Evolutionary conservation across 2,888 invertebrate genomes (phyloP).

Genomic region (Acanthosepion pharaonis): DNA sequence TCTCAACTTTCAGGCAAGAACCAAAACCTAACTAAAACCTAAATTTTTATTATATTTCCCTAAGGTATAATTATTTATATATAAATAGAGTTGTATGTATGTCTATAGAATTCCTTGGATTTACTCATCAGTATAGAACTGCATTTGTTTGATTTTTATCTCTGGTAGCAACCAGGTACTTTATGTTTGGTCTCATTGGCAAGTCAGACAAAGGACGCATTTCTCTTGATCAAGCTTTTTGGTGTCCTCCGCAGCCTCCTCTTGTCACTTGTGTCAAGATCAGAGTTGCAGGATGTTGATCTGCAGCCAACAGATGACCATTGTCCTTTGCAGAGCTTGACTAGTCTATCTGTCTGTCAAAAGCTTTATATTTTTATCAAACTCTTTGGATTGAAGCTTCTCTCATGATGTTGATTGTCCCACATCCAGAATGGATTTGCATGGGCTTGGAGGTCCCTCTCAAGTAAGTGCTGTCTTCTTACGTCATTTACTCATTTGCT

Average conservation of each 20-base stretch:
- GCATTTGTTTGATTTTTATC: neutral
- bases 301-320: neutral
- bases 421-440: conserved; percentile 33
- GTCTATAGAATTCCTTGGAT: neutral
- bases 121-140: neutral
- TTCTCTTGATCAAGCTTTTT: neutral
- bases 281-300: neutral
- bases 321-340: neutral
- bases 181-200: neutral
- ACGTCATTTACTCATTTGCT: neutral
- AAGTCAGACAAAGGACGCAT: neutral
- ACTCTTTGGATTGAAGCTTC: conserved; percentile 39
- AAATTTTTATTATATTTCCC: neutral
- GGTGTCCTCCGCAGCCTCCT: neutral
- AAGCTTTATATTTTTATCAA: neutral
- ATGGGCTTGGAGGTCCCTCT: conserved; percentile 10
- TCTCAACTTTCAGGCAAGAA: neutral
- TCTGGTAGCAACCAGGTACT: neutral
- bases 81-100: neutral
- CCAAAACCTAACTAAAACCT: neutral
- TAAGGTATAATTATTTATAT: neutral
- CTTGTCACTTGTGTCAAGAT: neutral
- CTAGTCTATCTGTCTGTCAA: conserved; percentile 45
- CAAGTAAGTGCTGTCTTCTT: conserved; percentile 33
- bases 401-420: conserved; percentile 22